phyloP scores from a whole-genome alignment of 2,888 invertebrate genomes.

The Eulithis prunata region DNA sequence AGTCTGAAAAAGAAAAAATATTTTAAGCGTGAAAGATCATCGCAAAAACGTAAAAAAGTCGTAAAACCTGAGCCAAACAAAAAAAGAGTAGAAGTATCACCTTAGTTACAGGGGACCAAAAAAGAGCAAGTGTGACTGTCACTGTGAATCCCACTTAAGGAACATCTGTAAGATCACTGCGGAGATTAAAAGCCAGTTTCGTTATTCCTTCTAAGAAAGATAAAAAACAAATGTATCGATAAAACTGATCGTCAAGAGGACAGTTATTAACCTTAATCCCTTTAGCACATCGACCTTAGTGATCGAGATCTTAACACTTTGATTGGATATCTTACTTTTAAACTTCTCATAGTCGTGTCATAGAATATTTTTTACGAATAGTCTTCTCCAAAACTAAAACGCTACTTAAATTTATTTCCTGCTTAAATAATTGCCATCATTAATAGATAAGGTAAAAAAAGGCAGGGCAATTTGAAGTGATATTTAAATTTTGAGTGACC shows the following conservation, averaged over 20 bases:
- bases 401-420: background rate
- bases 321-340: background rate
- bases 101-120: background rate
- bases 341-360: background rate
- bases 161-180: conserved; percentile 63
- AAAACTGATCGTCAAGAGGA: conserved; percentile 58
- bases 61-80: no score
- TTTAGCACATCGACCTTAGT: conserved; percentile 69
- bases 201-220: conserved; percentile 58
- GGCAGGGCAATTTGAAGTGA: no score
- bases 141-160: conserved; percentile 10
- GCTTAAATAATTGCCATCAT: no score
- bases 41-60: no score
- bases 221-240: conserved; percentile 65
- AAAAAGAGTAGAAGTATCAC: background rate
- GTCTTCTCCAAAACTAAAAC: background rate
- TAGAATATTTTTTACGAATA: no score
- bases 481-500: no score
- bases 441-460: no score
- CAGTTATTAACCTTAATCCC: conserved; percentile 73
- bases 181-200: conserved; percentile 59
- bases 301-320: conserved; percentile 13
- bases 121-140: background rate
- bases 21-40: no score
- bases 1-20: no score